A percentile compares a stretch with the other conserved stretches of the same genome.
These are phyloP conservation scores for Cottus gobio DNA, from an alignment of 2,113 vertebrate species.

Conservation along the genomic window DNA sequence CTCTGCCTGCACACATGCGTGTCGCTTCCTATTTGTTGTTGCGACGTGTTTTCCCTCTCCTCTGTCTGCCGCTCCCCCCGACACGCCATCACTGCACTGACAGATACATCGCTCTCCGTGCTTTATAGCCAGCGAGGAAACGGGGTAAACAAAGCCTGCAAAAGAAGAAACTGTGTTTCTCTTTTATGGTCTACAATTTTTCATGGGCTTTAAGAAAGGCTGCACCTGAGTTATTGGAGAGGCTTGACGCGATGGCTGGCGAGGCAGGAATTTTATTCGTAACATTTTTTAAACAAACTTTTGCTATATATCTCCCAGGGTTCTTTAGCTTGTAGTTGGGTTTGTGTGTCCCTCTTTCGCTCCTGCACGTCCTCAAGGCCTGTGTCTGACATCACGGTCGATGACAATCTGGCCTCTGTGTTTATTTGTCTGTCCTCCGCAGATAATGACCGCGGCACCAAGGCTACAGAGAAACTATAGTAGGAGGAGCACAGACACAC, in stretches of 20 bases:
- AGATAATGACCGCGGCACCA: slow-evolving; percentile 52
- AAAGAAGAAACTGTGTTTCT: slow-evolving; percentile 62
- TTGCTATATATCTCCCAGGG: slow-evolving; percentile 16
- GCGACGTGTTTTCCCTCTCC: slow-evolving; percentile 51
- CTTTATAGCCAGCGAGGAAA: slow-evolving; percentile 57
- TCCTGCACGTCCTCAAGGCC: slow-evolving; percentile 40
- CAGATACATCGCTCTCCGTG: slow-evolving; percentile 58
- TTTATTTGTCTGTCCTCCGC: slow-evolving; percentile 63
- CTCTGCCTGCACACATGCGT: slow-evolving; percentile 28
- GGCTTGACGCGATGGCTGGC: slow-evolving; percentile 4
- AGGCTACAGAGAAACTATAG: slow-evolving; percentile 43
- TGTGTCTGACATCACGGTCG: slow-evolving; percentile 44
- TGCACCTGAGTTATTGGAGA: slow-evolving; percentile 50
- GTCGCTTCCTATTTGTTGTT: slow-evolving; percentile 62
- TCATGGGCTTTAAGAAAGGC: slow-evolving; percentile 50
- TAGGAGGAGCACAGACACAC: slow-evolving; percentile 31
- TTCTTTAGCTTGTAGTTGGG: slow-evolving; percentile 8
- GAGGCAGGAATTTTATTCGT: slow-evolving; percentile 23
- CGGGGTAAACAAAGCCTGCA: slow-evolving; percentile 64
- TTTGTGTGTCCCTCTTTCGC: slow-evolving; percentile 14
- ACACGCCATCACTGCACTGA: slow-evolving; percentile 45
- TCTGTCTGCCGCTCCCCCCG: slow-evolving; percentile 18
- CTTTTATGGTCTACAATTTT: slow-evolving; percentile 54
- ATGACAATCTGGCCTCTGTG: slow-evolving; percentile 62
- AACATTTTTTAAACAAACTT: slow-evolving; percentile 55